phyloP scores from a whole-genome alignment of 2,113 vertebrate species.

The Circaetus gallicus region DNA sequence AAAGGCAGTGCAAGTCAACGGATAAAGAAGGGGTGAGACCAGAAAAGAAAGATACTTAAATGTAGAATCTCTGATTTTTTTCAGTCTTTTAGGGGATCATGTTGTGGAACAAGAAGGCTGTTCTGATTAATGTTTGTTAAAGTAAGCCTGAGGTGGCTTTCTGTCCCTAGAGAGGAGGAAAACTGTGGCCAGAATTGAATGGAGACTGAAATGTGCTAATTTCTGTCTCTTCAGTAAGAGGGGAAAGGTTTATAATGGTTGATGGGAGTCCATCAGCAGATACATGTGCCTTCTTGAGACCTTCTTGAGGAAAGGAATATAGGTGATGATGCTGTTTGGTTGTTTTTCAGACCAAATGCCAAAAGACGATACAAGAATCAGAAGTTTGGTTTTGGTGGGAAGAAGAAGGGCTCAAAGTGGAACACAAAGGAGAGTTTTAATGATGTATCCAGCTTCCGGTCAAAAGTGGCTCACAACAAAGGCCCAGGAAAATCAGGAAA shows the following conservation, averaged over 20 bases:
- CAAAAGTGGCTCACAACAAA: conserved; percentile 83
- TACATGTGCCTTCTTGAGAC: neutral
- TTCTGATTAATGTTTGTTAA: neutral
- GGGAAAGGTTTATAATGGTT: neutral
- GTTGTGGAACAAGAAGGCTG: neutral
- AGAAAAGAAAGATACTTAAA: neutral
- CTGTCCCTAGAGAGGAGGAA: neutral
- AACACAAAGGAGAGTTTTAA: conserved; percentile 93
- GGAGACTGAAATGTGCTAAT: neutral
- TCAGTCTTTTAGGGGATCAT: neutral
- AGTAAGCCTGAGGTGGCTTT: neutral
- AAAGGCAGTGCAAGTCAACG: conserved; percentile 50
- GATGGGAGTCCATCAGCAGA: neutral
- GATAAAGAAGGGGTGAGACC: conserved; percentile 68
- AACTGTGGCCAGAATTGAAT: neutral
- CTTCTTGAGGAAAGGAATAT: neutral
- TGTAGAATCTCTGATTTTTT: neutral
- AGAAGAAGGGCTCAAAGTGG: conserved; percentile 93
- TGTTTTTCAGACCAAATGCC: conserved; percentile 78
- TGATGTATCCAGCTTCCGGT: conserved; percentile 87
- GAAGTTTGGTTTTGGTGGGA: conserved; percentile 95
- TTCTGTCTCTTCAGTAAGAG: neutral
- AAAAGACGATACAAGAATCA: conserved; percentile 94
- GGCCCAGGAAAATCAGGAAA: conserved; percentile 66
- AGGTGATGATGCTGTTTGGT: neutral